phyloP scores from a whole-genome alignment of 1,140 invertebrate species.

The Drosophila saltans region DNA sequence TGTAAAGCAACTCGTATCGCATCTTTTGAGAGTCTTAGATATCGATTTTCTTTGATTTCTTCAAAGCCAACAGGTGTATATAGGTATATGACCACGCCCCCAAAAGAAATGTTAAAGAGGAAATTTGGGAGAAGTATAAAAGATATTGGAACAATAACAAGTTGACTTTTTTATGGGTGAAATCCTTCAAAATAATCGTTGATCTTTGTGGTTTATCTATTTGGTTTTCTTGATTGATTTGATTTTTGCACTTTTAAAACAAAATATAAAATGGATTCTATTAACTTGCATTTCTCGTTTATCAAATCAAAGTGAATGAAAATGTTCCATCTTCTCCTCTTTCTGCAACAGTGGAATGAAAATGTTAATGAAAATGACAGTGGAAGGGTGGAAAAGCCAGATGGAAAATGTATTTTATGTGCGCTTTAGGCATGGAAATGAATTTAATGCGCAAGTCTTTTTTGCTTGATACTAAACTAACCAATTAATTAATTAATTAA shows the following conservation, averaged over 20 bases:
- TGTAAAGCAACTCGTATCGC: background rate
- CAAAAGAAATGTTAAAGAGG: background rate
- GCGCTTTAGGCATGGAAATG: conserved; percentile 35
- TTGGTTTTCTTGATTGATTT: too few relatives aligned
- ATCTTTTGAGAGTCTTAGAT: too few relatives aligned
- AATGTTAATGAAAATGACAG: background rate
- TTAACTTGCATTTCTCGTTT: too few relatives aligned
- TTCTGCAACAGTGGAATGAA: background rate
- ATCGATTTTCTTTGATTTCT: background rate
- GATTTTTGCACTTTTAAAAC: too few relatives aligned
- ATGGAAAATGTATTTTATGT: conserved; percentile 3
- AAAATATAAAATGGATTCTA: too few relatives aligned
- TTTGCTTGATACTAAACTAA: conserved; percentile 59
- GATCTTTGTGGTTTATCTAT: too few relatives aligned
- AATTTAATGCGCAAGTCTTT: conserved; percentile 72
- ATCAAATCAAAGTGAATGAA: too few relatives aligned
- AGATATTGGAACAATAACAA: too few relatives aligned
- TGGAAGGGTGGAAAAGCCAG: conserved; percentile 22
- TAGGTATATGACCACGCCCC: background rate
- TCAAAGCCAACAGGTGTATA: background rate
- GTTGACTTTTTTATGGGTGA: too few relatives aligned
- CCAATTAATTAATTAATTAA: conserved; percentile 14
- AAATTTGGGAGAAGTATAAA: too few relatives aligned
- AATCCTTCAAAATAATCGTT: too few relatives aligned
- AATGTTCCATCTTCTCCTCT: too few relatives aligned